phyloP scores from a whole-genome alignment of 2,888 invertebrate genomes.

The Chrysina gloriosa region DNA sequence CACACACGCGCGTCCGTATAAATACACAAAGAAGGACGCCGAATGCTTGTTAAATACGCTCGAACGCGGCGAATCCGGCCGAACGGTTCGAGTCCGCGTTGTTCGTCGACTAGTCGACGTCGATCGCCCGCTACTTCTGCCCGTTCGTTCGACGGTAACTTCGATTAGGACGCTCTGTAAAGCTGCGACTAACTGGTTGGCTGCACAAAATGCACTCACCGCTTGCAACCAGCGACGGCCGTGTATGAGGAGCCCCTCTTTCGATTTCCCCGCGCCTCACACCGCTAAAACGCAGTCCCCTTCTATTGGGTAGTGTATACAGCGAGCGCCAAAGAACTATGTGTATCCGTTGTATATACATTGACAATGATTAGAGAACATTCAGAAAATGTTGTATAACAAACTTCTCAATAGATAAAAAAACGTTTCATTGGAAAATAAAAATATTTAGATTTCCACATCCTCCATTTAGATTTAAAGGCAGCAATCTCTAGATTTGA shows the following conservation, averaged over 20 bases:
- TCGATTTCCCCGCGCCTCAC: slow-evolving; percentile 16
- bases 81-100: no score
- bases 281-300: slow-evolving; percentile 1
- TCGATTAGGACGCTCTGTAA: slow-evolving; percentile 4
- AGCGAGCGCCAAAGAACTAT: background rate
- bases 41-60: background rate
- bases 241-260: slow-evolving; percentile 22
- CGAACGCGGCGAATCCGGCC: background rate
- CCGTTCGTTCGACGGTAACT: no score
- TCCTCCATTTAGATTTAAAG: no score
- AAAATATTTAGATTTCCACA: no score
- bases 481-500: no score
- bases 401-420: no score
- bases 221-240: slow-evolving; percentile 20
- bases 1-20: slow-evolving; percentile 1
- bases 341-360: background rate
- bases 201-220: slow-evolving; percentile 30
- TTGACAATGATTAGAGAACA: no score
- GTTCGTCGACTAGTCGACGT: no score
- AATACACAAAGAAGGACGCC: slow-evolving; percentile 1
- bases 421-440: no score
- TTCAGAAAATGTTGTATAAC: no score
- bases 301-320: background rate
- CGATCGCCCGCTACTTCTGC: no score
- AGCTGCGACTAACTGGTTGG: slow-evolving; percentile 8